phyloP scores from a whole-genome alignment of 2,888 invertebrate species.

The Colletes collaris region DNA sequence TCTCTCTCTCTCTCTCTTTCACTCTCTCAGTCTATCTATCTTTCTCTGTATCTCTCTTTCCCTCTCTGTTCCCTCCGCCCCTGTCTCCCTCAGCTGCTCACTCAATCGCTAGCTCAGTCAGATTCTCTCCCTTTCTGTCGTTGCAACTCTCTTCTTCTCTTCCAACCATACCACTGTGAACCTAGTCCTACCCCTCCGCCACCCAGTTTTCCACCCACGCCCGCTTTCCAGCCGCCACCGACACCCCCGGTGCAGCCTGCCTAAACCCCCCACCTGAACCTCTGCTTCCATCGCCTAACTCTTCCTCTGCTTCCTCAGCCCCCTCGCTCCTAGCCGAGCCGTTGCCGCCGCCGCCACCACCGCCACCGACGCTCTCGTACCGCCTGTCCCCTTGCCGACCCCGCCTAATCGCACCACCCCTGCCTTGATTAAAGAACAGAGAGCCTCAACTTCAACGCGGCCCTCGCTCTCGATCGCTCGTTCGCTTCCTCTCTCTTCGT shows the following conservation, averaged over 20 bases:
- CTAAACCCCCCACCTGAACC: slow-evolving; percentile 59
- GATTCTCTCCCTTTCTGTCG: slow-evolving; percentile 11
- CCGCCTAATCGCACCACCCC: slow-evolving; percentile 80
- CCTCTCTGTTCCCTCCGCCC: slow-evolving; percentile 7
- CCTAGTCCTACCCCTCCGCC: slow-evolving; percentile 57
- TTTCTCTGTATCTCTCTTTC: slow-evolving; percentile 26
- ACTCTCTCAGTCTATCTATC: not conserved
- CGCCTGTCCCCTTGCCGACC: slow-evolving; percentile 65
- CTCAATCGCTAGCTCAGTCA: slow-evolving; percentile 37
- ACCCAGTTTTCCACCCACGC: slow-evolving; percentile 67
- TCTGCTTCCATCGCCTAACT: slow-evolving; percentile 54
- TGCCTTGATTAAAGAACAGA: slow-evolving; percentile 81
- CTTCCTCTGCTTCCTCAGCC: slow-evolving; percentile 51
- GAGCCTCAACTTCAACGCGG: slow-evolving; percentile 71
- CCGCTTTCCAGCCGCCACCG: slow-evolving; percentile 64
- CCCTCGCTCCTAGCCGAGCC: slow-evolving; percentile 23
- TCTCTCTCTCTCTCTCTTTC: slow-evolving; percentile 31
- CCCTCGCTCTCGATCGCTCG: slow-evolving; percentile 51
- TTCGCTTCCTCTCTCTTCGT: slow-evolving; percentile 32
- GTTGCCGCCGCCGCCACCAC: slow-evolving; percentile 17
- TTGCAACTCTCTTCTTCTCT: slow-evolving; percentile 26
- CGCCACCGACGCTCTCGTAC: slow-evolving; percentile 52
- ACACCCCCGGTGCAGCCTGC: slow-evolving; percentile 61
- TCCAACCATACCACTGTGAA: slow-evolving; percentile 44
- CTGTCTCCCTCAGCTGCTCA: slow-evolving; percentile 47